These are phyloP conservation scores for human (Homo sapiens) DNA, from an alignment of 2,113 vertebrate species.

Conservation along the genomic window DNA sequence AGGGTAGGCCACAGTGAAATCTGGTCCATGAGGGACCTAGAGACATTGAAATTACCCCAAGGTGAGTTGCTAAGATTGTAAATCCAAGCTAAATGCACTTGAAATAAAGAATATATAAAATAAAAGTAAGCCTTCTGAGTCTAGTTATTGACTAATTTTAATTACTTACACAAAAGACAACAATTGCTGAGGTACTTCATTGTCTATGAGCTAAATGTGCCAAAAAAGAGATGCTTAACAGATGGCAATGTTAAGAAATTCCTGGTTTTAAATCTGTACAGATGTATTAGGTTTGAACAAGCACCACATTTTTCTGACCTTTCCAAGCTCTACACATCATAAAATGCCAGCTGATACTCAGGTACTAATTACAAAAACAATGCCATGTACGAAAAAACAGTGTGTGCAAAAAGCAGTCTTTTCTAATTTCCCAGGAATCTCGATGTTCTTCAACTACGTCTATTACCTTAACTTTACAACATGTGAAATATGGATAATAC, in stretches of 20 bases:
- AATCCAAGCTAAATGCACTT: not conserved
- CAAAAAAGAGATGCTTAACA: not conserved
- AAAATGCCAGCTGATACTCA: not conserved
- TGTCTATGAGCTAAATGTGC: not conserved
- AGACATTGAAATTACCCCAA: not conserved
- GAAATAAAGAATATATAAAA: not conserved
- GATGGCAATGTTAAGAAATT: not conserved
- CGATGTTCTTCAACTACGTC: not conserved
- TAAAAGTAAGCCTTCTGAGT: not conserved
- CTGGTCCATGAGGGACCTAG: not conserved
- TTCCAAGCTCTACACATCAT: not conserved
- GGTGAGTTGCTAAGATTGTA: not conserved
- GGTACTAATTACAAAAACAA: not conserved
- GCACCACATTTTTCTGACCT: not conserved
- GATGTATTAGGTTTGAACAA: too few species aligned
- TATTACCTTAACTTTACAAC: not conserved
- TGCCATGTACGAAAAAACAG: not conserved
- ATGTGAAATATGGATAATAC: too few species aligned
- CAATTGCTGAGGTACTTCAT: not conserved
- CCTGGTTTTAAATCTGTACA: not conserved
- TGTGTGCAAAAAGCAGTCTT: not conserved
- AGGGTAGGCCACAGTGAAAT: fast-evolving
- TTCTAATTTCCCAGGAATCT: not conserved
- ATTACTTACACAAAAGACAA: not conserved
- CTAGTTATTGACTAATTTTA: not conserved